These are phyloP conservation scores for Boleophthalmus pectinirostris DNA, from an alignment of 2,113 vertebrate genomes.

Conservation along the genomic window DNA sequence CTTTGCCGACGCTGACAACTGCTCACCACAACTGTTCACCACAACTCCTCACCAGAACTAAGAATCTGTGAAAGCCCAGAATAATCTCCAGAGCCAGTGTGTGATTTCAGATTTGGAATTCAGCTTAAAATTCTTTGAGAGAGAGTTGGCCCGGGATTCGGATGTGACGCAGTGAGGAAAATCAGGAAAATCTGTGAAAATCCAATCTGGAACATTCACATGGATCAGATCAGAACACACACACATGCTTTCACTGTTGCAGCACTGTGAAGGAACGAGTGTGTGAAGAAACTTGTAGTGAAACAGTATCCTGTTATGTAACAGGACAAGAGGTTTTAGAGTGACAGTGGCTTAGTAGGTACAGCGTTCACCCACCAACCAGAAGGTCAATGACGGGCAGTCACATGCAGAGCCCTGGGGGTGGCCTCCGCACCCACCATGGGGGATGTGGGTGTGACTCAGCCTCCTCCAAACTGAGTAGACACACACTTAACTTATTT, in stretches of 20 bases:
- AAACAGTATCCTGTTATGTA: neutral
- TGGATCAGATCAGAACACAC: neutral
- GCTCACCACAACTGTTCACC: too few relatives aligned
- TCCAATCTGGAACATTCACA: neutral
- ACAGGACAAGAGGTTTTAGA: neutral
- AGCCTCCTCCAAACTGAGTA: too few relatives aligned
- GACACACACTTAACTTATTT: too few relatives aligned
- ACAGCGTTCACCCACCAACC: too few relatives aligned
- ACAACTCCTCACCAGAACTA: constrained; percentile 1
- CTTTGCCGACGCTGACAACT: too few relatives aligned
- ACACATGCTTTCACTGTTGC: neutral
- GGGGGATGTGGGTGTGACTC: too few relatives aligned
- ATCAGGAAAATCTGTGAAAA: constrained; percentile 1
- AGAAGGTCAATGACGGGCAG: too few relatives aligned
- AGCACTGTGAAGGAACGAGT: neutral
- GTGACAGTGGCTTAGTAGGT: too few relatives aligned
- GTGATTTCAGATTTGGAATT: neutral
- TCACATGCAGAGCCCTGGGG: too few relatives aligned
- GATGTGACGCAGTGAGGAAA: neutral
- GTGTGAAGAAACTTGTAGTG: neutral
- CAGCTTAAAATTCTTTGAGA: neutral
- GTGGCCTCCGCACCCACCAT: too few relatives aligned
- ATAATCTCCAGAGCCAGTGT: neutral
- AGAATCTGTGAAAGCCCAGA: constrained; percentile 10
- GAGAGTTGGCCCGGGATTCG: neutral